Conservation (phyloP, 2,113 vertebrate genomes). For the Microtus oregoni region DNA sequence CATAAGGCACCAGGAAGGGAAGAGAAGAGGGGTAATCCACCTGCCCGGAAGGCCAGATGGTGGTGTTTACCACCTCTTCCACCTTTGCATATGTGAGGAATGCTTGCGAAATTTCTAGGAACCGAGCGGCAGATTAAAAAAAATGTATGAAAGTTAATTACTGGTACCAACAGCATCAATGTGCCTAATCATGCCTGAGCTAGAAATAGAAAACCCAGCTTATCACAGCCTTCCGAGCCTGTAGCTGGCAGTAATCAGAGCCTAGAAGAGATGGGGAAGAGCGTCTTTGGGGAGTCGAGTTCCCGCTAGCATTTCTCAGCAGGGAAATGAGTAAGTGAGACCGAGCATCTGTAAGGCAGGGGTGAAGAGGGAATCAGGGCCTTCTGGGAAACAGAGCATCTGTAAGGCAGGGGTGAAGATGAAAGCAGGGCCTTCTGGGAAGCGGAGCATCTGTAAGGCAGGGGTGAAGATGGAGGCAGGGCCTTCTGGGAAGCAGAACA, state of each 20-base stretch:
- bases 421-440: background rate
- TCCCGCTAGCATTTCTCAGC: background rate
- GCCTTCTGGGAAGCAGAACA: background rate
- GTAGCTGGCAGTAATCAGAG: conserved; percentile 50
- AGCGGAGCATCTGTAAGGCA: background rate
- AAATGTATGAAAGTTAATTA: conserved; percentile 77
- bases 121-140: conserved; percentile 62
- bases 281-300: background rate
- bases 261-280: background rate
- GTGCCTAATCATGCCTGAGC: conserved; percentile 66
- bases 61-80: conserved; percentile 80
- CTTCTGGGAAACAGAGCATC: background rate
- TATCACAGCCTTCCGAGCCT: conserved; percentile 61
- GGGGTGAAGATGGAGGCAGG: background rate
- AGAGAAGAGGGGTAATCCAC: background rate
- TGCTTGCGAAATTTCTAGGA: conserved; percentile 85
- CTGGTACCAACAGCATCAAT: conserved; percentile 78
- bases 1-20: conserved; percentile 42
- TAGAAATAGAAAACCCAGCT: conserved; percentile 65
- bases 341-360: background rate
- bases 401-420: background rate
- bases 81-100: conserved; percentile 77
- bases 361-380: background rate
- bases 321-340: background rate
- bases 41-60: conserved; percentile 82